Evolutionary conservation across 2,797 vertebrate genomes (phyloP).

Genomic region (Lacerta viridis): DNA sequence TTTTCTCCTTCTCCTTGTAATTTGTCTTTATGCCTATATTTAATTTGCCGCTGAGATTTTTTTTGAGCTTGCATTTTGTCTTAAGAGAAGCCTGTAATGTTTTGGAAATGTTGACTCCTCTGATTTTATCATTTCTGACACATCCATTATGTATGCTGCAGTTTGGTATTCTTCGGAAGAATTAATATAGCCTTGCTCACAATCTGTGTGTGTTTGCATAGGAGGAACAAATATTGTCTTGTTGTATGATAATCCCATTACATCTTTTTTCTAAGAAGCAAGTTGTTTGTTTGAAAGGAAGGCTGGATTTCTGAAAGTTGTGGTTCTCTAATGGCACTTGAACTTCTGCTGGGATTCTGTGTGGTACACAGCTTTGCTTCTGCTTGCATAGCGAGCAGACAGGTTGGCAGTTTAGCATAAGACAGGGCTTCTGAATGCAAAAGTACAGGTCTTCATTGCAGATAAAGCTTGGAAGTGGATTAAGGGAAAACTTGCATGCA

Average conservation of each 20-base stretch:
- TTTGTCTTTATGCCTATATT: constrained; percentile 69
- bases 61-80: constrained; percentile 64
- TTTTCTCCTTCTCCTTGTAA: constrained; percentile 30
- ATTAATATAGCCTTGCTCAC: constrained; percentile 74
- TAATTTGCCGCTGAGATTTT: constrained; percentile 54
- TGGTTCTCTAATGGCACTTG: constrained; percentile 47
- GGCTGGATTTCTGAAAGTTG: constrained; percentile 67
- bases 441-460: neutral
- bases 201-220: constrained; percentile 74
- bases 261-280: constrained; percentile 64
- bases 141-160: constrained; percentile 73
- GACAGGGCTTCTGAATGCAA: constrained; percentile 21
- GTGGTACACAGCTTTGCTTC: constrained; percentile 16
- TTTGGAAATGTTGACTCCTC: constrained; percentile 67
- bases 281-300: constrained; percentile 58
- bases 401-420: constrained; percentile 36
- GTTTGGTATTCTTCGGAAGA: constrained; percentile 70
- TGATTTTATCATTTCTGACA: constrained; percentile 73
- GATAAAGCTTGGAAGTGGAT: neutral
- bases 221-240: constrained; percentile 73
- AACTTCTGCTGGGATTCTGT: constrained; percentile 48
- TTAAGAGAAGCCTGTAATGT: constrained; percentile 66
- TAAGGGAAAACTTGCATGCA: neutral
- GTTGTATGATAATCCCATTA: constrained; percentile 77
- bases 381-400: constrained; percentile 9